Conservation (phyloP, 2,888 invertebrate genomes). For the Empis stercorea region DNA sequence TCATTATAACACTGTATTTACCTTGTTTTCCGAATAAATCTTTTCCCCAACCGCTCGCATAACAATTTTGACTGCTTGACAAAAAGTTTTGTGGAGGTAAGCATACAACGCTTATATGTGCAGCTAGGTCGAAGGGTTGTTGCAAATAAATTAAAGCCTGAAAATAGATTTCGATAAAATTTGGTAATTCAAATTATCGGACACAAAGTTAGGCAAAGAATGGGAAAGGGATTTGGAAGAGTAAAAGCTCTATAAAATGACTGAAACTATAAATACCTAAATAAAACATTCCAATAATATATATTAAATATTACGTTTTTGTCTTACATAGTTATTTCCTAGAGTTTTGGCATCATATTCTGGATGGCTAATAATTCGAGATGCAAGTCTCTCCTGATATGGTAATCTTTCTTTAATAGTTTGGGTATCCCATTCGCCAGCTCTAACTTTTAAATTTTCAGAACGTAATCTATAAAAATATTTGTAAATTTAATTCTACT, state of each 20-base stretch:
- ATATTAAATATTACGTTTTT: too few species aligned
- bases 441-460: conserved; percentile 39
- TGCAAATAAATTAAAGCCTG: conserved; percentile 52
- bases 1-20: conserved; percentile 45
- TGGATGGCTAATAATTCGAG: conserved; percentile 29
- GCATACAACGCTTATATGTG: conserved; percentile 57
- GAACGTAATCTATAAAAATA: conserved; percentile 8
- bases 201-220: too few species aligned
- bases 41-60: conserved; percentile 33
- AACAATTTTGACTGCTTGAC: conserved; percentile 26
- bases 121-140: conserved; percentile 44
- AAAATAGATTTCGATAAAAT: too few species aligned
- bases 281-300: too few species aligned
- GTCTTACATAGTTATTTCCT: conserved; percentile 43
- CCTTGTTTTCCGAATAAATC: conserved; percentile 33
- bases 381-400: conserved; percentile 52
- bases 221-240: too few species aligned
- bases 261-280: too few species aligned
- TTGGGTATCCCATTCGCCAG: conserved; percentile 76
- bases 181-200: too few species aligned
- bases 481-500: too few species aligned
- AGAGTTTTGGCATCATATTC: conserved; percentile 46
- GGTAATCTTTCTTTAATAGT: conserved; percentile 53
- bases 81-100: conserved; percentile 42
- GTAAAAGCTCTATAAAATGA: too few species aligned